Conservation (phyloP, 23 tunicate genomes). For the Corella eumyota region DNA sequence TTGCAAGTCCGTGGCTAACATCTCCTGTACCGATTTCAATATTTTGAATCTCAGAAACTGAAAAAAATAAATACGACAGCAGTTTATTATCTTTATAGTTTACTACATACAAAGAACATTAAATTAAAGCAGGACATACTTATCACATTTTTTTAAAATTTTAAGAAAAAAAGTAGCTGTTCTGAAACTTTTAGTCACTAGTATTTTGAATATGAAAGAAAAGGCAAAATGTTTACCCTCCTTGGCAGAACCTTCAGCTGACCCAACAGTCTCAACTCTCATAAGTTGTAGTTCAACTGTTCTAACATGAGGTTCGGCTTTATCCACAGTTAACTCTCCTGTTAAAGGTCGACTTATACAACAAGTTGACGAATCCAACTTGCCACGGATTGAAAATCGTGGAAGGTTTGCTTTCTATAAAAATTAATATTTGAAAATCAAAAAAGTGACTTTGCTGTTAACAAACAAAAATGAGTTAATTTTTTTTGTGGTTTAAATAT, state of each 20-base stretch:
- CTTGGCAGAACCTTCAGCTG: conserved; percentile 62
- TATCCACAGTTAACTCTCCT: conserved; percentile 62
- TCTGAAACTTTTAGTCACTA: no score
- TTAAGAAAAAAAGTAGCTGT: no score
- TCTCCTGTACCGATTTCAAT: conserved; percentile 88
- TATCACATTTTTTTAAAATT: no score
- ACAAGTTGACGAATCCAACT: conserved; percentile 46
- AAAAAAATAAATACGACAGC: conserved; percentile 10
- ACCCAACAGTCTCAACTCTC: conserved; percentile 90
- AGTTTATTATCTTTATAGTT: no score
- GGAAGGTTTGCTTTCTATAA: conserved; percentile 53
- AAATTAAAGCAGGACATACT: no score
- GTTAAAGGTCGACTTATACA: conserved; percentile 60
- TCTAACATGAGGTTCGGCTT: conserved; percentile 41
- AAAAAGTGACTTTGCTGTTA: neutral
- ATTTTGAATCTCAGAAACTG: conserved; percentile 82
- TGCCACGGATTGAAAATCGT: conserved; percentile 62
- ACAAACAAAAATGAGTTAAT: no score
- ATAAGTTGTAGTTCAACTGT: conserved; percentile 63
- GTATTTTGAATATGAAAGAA: no score
- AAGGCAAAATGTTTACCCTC: no score
- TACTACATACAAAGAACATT: no score
- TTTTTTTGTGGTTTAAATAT: no score
- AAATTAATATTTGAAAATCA: neutral
- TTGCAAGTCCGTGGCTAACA: conserved; percentile 51